Conservation (phyloP, 2,113 vertebrate species). For the Crotophaga sulcirostris region DNA sequence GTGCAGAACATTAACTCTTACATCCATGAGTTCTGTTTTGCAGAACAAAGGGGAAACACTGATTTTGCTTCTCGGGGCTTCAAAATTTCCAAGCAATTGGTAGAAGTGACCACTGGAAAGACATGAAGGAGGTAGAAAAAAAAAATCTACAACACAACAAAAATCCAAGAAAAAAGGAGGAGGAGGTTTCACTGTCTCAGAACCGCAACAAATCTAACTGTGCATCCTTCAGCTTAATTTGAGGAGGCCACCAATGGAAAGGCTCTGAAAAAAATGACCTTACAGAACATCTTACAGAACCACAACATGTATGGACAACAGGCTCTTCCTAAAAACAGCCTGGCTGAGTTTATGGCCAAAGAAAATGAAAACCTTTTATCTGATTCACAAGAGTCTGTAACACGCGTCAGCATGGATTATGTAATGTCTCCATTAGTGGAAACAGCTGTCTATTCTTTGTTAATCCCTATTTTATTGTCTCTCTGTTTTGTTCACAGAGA, state of each 20-base stretch:
- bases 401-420: background rate
- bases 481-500: constrained; percentile 14
- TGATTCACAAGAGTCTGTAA: background rate
- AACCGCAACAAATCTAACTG: background rate
- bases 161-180: background rate
- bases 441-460: constrained; percentile 30
- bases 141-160: no score
- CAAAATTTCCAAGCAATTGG: background rate
- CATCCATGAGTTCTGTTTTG: background rate
- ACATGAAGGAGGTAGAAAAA: background rate
- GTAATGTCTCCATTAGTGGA: constrained; percentile 30
- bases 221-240: background rate
- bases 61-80: background rate
- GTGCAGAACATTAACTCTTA: background rate
- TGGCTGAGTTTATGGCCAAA: background rate
- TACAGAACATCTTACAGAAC: background rate
- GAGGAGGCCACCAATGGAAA: background rate
- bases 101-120: background rate
- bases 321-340: background rate
- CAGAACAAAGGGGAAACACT: background rate
- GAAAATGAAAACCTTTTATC: background rate
- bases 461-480: constrained; percentile 2
- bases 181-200: background rate
- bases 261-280: background rate
- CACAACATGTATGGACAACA: accelerated